Conservation (phyloP, 2,888 invertebrate genomes). For the Catonia carolina region DNA sequence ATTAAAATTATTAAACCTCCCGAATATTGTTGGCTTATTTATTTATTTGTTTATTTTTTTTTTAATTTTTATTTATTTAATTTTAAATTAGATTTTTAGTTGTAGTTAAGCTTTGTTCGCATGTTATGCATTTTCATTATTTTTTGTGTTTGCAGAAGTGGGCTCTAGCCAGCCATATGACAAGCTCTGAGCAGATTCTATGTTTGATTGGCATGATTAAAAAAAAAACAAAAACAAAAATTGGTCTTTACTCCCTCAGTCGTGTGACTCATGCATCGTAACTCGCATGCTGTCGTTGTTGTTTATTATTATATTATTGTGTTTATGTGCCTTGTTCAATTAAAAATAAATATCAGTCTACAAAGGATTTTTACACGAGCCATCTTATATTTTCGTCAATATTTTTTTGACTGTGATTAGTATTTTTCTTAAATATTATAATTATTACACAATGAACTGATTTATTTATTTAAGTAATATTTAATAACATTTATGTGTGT, state of each 20-base stretch:
- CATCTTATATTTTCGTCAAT: conserved; percentile 1
- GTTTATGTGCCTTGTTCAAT: no score
- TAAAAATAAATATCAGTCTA: no score
- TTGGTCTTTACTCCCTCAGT: conserved; percentile 10
- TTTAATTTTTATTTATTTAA: neutral
- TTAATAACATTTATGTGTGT: no score
- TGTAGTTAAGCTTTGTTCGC: conserved; percentile 27
- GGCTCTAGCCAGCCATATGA: conserved; percentile 87
- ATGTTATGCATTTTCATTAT: conserved; percentile 39
- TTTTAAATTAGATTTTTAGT: conserved; percentile 31
- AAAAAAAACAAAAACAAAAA: neutral
- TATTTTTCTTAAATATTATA: neutral
- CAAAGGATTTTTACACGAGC: no score
- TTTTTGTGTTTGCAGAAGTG: conserved; percentile 73
- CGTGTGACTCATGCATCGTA: conserved; percentile 8
- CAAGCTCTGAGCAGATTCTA: conserved; percentile 66
- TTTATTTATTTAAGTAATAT: no score
- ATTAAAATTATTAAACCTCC: no score
- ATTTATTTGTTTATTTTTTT: no score
- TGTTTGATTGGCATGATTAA: conserved; percentile 16
- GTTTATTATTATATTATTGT: no score
- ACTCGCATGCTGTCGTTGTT: neutral
- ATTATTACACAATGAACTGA: no score
- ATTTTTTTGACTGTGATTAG: neutral
- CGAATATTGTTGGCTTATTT: no score